Percentiles rank a stretch among this genome's conserved stretches.
These are phyloP conservation scores for Drosophila tani DNA, from an alignment of 1,140 invertebrate species.

Conservation along the genomic window DNA sequence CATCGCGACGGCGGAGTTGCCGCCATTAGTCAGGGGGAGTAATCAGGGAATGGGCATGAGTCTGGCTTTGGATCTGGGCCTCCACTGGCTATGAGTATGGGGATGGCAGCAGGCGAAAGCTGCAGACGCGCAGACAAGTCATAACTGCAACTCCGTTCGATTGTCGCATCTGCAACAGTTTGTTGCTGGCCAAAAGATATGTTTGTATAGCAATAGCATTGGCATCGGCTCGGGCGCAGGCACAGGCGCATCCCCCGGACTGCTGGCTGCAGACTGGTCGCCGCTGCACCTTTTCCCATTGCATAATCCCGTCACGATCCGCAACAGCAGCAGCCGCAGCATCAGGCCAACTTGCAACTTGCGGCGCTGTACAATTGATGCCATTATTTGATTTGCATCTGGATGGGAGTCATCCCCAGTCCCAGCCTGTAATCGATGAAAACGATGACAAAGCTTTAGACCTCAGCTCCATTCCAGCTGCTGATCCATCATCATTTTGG, in stretches of 20 bases:
- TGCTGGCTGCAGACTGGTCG: conserved; percentile 23
- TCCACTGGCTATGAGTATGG: conserved; percentile 2
- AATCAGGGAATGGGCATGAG: conserved; percentile 25
- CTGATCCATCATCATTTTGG: conserved; percentile 19
- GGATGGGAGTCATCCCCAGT: neutral
- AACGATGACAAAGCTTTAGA: conserved; percentile 29
- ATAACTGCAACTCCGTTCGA: conserved; percentile 45
- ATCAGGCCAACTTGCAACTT: conserved; percentile 42
- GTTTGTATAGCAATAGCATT: conserved; percentile 28
- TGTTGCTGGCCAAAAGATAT: conserved; percentile 24
- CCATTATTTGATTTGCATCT: conserved; percentile 58
- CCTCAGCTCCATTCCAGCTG: conserved; percentile 1
- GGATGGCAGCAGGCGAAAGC: conserved; percentile 33
- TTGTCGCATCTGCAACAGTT: conserved; percentile 46
- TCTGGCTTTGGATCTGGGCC: conserved; percentile 5
- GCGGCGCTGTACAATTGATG: conserved; percentile 21
- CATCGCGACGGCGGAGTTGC: conserved; percentile 25
- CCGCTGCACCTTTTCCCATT: conserved; percentile 48
- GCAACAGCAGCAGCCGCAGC: conserved; percentile 24
- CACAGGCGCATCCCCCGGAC: conserved; percentile 28
- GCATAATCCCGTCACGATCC: conserved; percentile 43
- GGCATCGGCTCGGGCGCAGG: conserved; percentile 19
- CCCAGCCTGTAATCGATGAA: conserved; percentile 22
- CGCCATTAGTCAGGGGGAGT: conserved; percentile 29
- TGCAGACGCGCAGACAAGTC: conserved; percentile 20